Evolutionary conservation across 1,140 invertebrate genomes (phyloP).

Genomic region (Pentalonia nigronervosa): DNA sequence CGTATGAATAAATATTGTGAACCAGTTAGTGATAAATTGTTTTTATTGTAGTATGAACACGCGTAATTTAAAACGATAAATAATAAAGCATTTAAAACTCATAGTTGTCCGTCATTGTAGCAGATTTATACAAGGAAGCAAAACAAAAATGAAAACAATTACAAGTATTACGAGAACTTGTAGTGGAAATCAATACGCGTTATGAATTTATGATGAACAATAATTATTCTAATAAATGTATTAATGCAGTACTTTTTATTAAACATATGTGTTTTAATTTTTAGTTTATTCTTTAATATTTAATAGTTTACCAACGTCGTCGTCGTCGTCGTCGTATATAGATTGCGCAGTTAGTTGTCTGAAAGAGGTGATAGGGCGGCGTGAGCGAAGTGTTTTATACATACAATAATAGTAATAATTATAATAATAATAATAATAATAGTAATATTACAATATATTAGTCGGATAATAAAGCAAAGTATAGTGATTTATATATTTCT

Average conservation of each 20-base stretch:
- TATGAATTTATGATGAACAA: background rate
- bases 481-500: constrained; percentile 43
- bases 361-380: background rate
- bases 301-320: background rate
- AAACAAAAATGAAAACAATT: background rate
- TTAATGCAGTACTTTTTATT: background rate
- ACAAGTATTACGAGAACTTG: background rate
- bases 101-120: background rate
- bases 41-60: background rate
- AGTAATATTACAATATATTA: constrained; percentile 23
- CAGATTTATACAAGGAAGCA: background rate
- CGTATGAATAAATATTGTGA: background rate
- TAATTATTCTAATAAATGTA: background rate
- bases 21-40: constrained; percentile 7
- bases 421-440: background rate
- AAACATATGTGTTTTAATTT: background rate
- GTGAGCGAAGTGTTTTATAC: background rate
- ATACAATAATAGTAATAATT: background rate
- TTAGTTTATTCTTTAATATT: background rate
- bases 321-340: background rate
- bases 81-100: background rate
- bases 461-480: constrained; percentile 30
- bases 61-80: background rate
- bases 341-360: constrained; percentile 1
- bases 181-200: background rate